Evolutionary conservation across 2,797 vertebrate genomes (phyloP), one percentile per base, ranked within the genome.

Genomic region (Phrynocephalus forsythii): DNA sequence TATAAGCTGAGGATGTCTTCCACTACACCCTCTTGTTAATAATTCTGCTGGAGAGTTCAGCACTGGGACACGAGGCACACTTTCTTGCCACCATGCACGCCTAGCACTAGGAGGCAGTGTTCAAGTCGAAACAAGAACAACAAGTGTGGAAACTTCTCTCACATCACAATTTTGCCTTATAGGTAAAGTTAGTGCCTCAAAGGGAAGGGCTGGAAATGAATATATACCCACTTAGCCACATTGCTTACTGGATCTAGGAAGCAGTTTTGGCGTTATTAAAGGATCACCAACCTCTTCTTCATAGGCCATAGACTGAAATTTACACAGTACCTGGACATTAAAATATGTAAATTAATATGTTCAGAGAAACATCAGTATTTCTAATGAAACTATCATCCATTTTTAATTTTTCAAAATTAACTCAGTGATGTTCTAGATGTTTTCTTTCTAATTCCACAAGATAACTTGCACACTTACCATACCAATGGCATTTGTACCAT

Each of bases 231-330:
- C 44, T 15, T 1, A 50, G 20, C 78, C 33, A 66, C 60, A 38
- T 5, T 38, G 16, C 52, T 30, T 24, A 79, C 28, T 56, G 3
- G 67, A 89, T 82, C 81, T 78, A 48, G 13, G 63, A 79, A 92
- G 86, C 84, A 69, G 90, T 83, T 87, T 89, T 88, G 88, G 73
- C 84, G 26, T 48, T 91, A 79, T 69, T 90, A 86, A 90, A 85
- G 9, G 52, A 66, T 44, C 83, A 79, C 63, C 85, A 77, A 82
- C 56, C 73, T 28, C 50, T 79, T 13, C 48, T 72, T 71, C 85
- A 52, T 44, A 67, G 28, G 68, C 82, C 82, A 71, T 2, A 82
- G 87, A 90, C 89, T 71, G 56, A 10, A 8, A 10, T 28, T 89
- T 90, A 76, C 86, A 82, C 90, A 91, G 82, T 76, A 81, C 90